Base-by-base conservation (phyloP, 1,140 invertebrate species). In the Mesaphorura yosii region DNA sequence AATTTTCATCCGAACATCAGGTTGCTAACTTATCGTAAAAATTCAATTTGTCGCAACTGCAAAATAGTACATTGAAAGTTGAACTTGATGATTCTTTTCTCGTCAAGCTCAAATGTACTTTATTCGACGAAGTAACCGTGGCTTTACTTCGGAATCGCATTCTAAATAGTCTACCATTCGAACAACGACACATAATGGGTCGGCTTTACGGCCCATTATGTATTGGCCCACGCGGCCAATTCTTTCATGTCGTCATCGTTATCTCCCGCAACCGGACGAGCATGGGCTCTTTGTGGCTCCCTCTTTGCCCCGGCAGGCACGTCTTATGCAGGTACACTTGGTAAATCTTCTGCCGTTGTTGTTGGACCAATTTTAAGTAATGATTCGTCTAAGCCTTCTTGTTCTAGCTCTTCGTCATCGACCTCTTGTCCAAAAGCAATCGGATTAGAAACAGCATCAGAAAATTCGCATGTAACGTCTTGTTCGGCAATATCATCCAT, bases 401-500 rank as follows among this genome's bases (percentile, higher is more conserved):
- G 75, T 66, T 79, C 76, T 28, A 78, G 59, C 57, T 77, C 72
- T 60, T 79, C 75, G 69, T 75, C 57, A 28, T 60, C 57, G 37
- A 59, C 40, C 15, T 59, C 53, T 66, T 88, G 82, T 48, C 80
- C 80, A 74, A 98, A 94, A 29, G 89, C 91, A 46, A 93, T 85
- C 55, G 93, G 93, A 74, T 92, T 96, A 41, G 89, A 94, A 69
- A 98, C 98, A 6, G 94, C 94, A 67, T 97, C 89, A 1, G 90
- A 92, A 66, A 98, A 98, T 81, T 98, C 95, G 64, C 82, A 85
- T 1, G 94, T 91, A 37, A 98, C 84, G 70, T 98, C 94, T 72
- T 98, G 93, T 70, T 98, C 95, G 27, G 92, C 90, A 64, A 98
- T 94, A 66, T 98, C 95, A 68, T 98, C 95, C 92, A 98, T 98